Evolutionary conservation across 2,797 vertebrate species (phyloP).

Genomic region (Tarsius wallacei): DNA sequence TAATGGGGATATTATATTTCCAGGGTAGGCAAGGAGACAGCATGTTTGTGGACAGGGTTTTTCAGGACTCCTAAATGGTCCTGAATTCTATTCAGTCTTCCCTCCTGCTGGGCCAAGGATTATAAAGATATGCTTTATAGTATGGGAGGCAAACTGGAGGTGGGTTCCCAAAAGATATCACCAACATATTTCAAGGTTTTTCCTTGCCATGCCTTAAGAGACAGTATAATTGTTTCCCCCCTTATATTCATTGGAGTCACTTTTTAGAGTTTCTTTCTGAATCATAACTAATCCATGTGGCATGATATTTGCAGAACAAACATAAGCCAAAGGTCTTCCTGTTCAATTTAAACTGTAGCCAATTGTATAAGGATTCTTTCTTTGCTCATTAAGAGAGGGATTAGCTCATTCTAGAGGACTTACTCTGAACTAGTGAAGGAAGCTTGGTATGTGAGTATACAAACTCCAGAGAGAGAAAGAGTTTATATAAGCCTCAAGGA

Average conservation of each 20-base stretch:
- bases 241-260: not conserved
- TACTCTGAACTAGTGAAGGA: not conserved
- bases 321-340: not conserved
- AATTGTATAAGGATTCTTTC: not conserved
- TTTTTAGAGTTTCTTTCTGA: constrained; percentile 63
- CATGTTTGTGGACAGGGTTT: not conserved
- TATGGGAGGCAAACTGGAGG: not conserved
- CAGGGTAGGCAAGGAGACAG: not conserved
- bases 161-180: not conserved
- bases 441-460: not conserved
- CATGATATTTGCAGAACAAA: constrained; percentile 14
- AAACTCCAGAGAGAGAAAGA: not conserved
- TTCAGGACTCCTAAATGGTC: not conserved
- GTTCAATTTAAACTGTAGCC: not conserved
- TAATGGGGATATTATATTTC: not conserved
- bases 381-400: not conserved
- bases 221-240: not conserved
- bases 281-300: not conserved
- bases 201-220: not conserved
- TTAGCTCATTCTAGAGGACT: not conserved
- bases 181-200: not conserved
- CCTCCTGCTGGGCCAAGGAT: not conserved
- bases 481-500: not conserved
- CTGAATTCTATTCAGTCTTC: not conserved
- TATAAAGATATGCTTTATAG: not conserved